Conservation (phyloP, 2,888 invertebrate species). For the Keiferia lycopersicella region DNA sequence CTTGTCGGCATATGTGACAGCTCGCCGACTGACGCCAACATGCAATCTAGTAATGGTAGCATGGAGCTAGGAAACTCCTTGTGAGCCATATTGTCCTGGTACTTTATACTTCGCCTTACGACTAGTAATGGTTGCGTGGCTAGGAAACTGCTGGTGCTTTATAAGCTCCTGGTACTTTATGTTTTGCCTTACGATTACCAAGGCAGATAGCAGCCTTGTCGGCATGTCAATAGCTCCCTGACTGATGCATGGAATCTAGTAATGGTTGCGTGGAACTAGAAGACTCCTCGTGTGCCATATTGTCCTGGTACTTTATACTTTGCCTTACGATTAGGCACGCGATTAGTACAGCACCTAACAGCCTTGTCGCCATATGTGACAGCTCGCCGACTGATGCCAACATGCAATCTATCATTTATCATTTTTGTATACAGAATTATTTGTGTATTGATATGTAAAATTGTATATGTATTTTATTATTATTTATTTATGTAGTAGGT, state of each 20-base stretch:
- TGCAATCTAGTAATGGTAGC: constrained; percentile 85
- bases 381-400: not conserved
- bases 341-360: not conserved
- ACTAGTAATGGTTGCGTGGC: not conserved
- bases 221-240: not conserved
- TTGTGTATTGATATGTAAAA: too few species aligned
- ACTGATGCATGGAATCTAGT: constrained; percentile 54
- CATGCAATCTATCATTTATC: too few species aligned
- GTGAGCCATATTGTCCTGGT: not conserved
- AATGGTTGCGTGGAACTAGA: not conserved
- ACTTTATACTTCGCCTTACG: too few species aligned
- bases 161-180: not conserved
- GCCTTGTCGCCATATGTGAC: not conserved
- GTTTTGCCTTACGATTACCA: not conserved
- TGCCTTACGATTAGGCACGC: too few species aligned
- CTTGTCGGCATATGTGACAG: constrained; percentile 83
- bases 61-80: not conserved
- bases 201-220: not conserved
- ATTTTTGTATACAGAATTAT: too few species aligned
- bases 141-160: not conserved
- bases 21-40: constrained; percentile 60
- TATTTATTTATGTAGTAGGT: too few species aligned
- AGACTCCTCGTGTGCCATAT: too few species aligned
- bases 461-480: too few species aligned
- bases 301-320: too few species aligned